Conservation (phyloP, 2,888 invertebrate genomes). For the Apantesis nais region DNA sequence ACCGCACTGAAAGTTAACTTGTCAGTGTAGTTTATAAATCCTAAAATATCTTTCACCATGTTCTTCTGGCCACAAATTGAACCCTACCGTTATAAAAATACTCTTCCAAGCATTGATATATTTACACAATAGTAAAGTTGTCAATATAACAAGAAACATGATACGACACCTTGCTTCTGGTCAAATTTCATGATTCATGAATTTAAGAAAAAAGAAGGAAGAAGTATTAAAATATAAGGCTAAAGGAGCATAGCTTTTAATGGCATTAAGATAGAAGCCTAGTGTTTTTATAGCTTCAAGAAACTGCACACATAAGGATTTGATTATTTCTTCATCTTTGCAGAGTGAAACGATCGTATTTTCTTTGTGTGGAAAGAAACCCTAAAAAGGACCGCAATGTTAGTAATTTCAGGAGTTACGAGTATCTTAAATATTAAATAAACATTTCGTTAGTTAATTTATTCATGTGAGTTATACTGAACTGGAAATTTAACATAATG, state of each 20-base stretch:
- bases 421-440: constrained; percentile 32
- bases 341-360: not conserved
- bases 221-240: too few relatives aligned
- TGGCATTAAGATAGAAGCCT: too few relatives aligned
- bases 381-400: not conserved
- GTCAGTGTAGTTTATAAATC: not conserved
- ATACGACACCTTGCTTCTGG: not conserved
- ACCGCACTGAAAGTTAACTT: not conserved
- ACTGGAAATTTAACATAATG: constrained; percentile 27
- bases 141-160: not conserved
- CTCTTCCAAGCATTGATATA: not conserved
- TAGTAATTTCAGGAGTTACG: constrained; percentile 6
- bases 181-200: not conserved
- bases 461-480: constrained; percentile 18
- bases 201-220: too few relatives aligned
- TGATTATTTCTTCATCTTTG: not conserved
- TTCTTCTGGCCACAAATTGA: not conserved
- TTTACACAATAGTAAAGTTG: not conserved
- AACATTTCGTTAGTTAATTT: constrained; percentile 26
- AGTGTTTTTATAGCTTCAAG: too few relatives aligned
- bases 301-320: too few relatives aligned
- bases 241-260: too few relatives aligned
- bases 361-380: not conserved
- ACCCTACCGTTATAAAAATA: not conserved
- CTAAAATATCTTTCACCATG: not conserved